A percentile compares a stretch with the other conserved stretches of the same genome.
Conservation (phyloP, 2,797 vertebrate species). For the Pangasius mekongensis region DNA sequence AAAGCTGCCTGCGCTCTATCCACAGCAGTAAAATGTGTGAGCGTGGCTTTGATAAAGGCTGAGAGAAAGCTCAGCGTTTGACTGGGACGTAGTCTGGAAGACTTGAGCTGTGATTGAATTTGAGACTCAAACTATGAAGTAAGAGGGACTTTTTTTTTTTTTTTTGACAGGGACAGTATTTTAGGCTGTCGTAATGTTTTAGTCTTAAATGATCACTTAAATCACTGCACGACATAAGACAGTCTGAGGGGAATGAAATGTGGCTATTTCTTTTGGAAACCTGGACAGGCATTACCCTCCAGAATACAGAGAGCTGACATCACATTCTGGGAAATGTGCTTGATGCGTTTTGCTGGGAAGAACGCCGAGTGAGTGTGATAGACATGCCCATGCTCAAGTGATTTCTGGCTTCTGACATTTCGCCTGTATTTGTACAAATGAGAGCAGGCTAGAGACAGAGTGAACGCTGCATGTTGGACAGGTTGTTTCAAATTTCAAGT, state of each 20-base stretch:
- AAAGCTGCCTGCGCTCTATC: conserved; percentile 69
- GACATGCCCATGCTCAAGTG: conserved; percentile 10
- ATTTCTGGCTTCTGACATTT: conserved; percentile 20
- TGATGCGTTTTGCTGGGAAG: conserved; percentile 30
- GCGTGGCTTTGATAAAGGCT: conserved; percentile 55
- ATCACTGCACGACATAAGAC: conserved; percentile 25
- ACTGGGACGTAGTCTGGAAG: conserved; percentile 18
- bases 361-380: conserved; percentile 1
- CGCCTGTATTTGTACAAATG: conserved; percentile 24
- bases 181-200: conserved; percentile 26
- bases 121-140: conserved; percentile 23
- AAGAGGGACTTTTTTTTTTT: background rate
- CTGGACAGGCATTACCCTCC: conserved; percentile 13
- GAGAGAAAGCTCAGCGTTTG: conserved; percentile 14
- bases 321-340: conserved; percentile 37
- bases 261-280: conserved; percentile 42
- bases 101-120: conserved; percentile 11
- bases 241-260: conserved; percentile 14
- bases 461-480: background rate
- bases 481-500: conserved; percentile 14
- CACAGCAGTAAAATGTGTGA: conserved; percentile 67
- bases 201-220: conserved; percentile 36
- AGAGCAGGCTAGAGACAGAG: background rate
- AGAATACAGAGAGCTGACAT: conserved; percentile 28
- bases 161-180: conserved; percentile 6